phyloP scores from a whole-genome alignment of 2,888 invertebrate genomes.

The Byasa hedistus region DNA sequence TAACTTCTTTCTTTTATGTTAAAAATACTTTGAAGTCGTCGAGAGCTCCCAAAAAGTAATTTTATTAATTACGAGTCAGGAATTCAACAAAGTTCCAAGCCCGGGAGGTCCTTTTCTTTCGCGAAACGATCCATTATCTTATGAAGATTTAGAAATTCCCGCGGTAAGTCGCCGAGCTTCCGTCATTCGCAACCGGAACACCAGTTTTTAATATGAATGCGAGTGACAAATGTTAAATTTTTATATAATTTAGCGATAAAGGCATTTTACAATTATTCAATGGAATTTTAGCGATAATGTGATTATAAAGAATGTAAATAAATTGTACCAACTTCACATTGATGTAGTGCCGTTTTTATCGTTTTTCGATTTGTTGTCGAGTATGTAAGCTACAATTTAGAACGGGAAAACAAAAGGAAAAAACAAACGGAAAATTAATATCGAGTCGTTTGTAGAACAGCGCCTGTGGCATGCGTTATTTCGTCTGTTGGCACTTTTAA shows the following conservation, averaged over 20 bases:
- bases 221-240: slow-evolving; percentile 4
- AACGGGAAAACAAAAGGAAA: background rate
- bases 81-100: slow-evolving; percentile 78
- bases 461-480: slow-evolving; percentile 10
- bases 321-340: background rate
- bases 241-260: background rate
- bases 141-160: slow-evolving; percentile 79
- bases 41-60: slow-evolving; percentile 80
- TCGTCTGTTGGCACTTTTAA: slow-evolving; percentile 16
- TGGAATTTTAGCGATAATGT: background rate
- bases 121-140: slow-evolving; percentile 77
- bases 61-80: slow-evolving; percentile 81
- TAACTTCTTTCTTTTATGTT: slow-evolving; percentile 78
- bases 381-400: background rate
- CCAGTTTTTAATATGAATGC: slow-evolving; percentile 13
- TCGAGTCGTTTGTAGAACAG: slow-evolving; percentile 4
- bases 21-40: slow-evolving; percentile 78
- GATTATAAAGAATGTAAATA: background rate
- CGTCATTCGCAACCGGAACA: slow-evolving; percentile 10
- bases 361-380: background rate
- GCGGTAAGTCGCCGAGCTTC: slow-evolving; percentile 55
- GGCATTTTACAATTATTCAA: too few relatives aligned
- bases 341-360: background rate
- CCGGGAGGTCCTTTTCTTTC: slow-evolving; percentile 75
- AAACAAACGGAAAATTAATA: background rate